phyloP scores from a whole-genome alignment of 2,113 vertebrate genomes.

The Ochotona princeps region DNA sequence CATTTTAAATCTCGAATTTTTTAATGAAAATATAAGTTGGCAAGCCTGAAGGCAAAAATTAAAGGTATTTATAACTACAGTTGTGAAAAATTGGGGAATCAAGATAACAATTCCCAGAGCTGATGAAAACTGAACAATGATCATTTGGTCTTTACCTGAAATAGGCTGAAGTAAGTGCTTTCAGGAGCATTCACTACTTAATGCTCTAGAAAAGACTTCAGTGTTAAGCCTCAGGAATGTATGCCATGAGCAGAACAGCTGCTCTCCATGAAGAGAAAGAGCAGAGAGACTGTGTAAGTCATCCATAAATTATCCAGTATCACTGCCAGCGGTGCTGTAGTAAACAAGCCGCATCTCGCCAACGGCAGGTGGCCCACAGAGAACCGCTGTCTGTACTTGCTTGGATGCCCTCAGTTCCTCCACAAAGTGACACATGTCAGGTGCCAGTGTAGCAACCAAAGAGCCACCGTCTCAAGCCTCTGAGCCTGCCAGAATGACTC shows the following conservation, averaged over 20 bases:
- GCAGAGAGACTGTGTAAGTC: neutral
- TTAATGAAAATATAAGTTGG: constrained; percentile 8
- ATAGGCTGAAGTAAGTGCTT: neutral
- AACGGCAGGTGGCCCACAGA: constrained; percentile 11
- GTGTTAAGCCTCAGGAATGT: constrained; percentile 46
- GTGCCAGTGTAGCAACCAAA: constrained; percentile 53
- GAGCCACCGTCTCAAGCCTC: constrained; percentile 37
- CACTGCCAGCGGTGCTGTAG: neutral
- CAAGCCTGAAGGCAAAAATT: neutral
- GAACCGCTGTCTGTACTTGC: neutral
- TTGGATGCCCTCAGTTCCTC: neutral
- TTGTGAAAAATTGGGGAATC: constrained; percentile 38
- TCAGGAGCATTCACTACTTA: constrained; percentile 14
- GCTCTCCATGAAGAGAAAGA: constrained; percentile 24
- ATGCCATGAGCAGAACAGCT: constrained; percentile 29
- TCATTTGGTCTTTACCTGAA: constrained; percentile 1
- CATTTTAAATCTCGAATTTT: constrained; percentile 52
- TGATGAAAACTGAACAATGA: constrained; percentile 12
- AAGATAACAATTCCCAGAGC: neutral
- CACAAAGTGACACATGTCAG: constrained; percentile 60
- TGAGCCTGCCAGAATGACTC: constrained; percentile 47
- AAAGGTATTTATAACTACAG: neutral
- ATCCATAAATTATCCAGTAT: constrained; percentile 43
- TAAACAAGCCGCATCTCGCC: constrained; percentile 46
- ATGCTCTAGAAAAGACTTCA: constrained; percentile 35